These are phyloP conservation scores for Adoxophyes honmai DNA, from an alignment of 1,140 invertebrate genomes.

Conservation along the genomic window DNA sequence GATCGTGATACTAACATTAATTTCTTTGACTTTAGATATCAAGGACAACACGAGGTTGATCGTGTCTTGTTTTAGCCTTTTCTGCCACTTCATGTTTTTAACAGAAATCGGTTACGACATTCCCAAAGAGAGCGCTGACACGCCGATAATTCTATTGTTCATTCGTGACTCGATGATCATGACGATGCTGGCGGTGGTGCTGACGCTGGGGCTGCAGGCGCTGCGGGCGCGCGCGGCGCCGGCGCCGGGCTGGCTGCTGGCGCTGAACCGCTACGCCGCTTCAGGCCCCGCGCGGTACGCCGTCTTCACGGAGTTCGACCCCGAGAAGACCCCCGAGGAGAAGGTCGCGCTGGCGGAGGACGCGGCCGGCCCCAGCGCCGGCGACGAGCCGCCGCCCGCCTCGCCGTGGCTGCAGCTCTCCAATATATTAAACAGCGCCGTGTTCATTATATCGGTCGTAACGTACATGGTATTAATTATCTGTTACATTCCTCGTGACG, in stretches of 20 bases:
- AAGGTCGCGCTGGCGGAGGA: constrained; percentile 41
- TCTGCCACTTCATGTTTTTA: constrained; percentile 58
- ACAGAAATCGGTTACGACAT: constrained; percentile 61
- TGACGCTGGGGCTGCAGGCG: constrained; percentile 54
- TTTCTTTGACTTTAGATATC: constrained; percentile 51
- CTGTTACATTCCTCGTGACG: constrained; percentile 49
- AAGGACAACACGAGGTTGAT: constrained; percentile 54
- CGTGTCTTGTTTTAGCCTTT: constrained; percentile 62
- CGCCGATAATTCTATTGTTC: constrained; percentile 59
- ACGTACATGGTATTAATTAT: constrained; percentile 51
- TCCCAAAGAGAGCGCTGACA: constrained; percentile 60
- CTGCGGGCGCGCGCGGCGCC: constrained; percentile 36
- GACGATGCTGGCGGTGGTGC: constrained; percentile 45
- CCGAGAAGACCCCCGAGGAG: constrained; percentile 36
- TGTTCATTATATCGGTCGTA: constrained; percentile 44
- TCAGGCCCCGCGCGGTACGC: constrained; percentile 60
- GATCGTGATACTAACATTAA: constrained; percentile 50
- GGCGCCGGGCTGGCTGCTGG: constrained; percentile 44
- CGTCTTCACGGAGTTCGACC: constrained; percentile 64
- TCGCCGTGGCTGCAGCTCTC: constrained; percentile 52
- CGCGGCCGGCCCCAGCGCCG: constrained; percentile 19
- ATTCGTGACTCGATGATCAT: constrained; percentile 63
- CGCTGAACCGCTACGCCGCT: constrained; percentile 40
- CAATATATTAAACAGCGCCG: constrained; percentile 49
- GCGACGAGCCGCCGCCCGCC: constrained; percentile 22